A percentile compares a stretch with the other conserved stretches of the same genome.
phyloP scores from a whole-genome alignment of 2,113 vertebrate genomes.

The Seriola dumerili region DNA sequence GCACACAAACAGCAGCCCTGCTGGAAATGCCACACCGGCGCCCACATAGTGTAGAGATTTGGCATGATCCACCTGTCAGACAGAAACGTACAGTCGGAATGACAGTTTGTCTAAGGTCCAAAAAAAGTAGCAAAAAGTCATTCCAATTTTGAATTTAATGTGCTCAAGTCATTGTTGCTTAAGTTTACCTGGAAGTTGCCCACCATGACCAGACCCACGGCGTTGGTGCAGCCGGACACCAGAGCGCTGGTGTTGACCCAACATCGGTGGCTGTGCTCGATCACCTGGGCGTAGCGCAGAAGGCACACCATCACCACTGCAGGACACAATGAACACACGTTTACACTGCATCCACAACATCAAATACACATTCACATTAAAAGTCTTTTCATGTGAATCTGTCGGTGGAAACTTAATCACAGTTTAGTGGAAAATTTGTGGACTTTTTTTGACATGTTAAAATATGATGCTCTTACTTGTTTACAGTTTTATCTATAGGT shows the following conservation, averaged over 20 bases:
- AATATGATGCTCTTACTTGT: too few species aligned
- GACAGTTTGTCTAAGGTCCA: background rate
- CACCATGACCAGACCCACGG: conserved; percentile 90
- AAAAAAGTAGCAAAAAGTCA: background rate
- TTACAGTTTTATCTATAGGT: background rate
- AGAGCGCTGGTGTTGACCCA: conserved; percentile 92
- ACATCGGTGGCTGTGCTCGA: conserved; percentile 90
- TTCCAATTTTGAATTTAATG: too few species aligned
- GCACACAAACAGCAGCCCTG: conserved; percentile 91
- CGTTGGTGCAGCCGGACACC: conserved; percentile 91
- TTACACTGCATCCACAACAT: background rate
- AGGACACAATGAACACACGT: conserved; percentile 1
- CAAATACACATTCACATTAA: background rate
- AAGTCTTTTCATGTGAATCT: background rate
- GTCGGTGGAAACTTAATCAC: background rate
- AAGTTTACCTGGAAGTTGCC: conserved; percentile 92
- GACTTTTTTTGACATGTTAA: too few species aligned
- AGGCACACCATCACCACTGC: conserved; percentile 92
- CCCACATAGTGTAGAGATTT: conserved; percentile 93
- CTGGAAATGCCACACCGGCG: conserved; percentile 90
- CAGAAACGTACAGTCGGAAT: background rate
- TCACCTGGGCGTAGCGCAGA: conserved; percentile 92
- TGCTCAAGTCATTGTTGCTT: too few species aligned
- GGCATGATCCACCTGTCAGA: conserved; percentile 90
- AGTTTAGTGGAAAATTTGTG: background rate